Base-by-base conservation (phyloP, 2,888 invertebrate genomes). In the Aspidiotus destructor region DNA sequence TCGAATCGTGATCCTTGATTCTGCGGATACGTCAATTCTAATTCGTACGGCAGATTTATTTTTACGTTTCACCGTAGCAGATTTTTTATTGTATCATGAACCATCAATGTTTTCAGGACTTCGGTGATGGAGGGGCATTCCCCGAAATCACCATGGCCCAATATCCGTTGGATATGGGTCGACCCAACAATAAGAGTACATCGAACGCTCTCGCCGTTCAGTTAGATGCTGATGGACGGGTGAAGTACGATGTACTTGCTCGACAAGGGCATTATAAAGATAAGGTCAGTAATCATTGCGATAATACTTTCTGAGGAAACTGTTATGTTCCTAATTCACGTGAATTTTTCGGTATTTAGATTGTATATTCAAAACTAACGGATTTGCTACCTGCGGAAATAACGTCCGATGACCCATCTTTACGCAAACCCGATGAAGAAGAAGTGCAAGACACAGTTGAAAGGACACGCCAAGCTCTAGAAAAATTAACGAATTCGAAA, bases 141-240 rank as follows among this genome's bases (percentile, higher is more conserved):
- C 99, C 99, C 0, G 99, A 99, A 80, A 92, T 98, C 72, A 90
- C 89, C 75, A 89, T 96, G 28, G 97, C 96, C 0, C 99, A 99
- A 75, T 93, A 92, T 79, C 99, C 99, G 0, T 78, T 98, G 69
- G 88, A 87, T 9, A 91, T 98, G 91, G 97, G 96, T 0, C 83
- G 85, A 13, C 85, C 86, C 41, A 86, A 87, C 63, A 87, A 86
- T 74, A 85, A 87, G 75, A 85, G 86, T 41, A 86, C 86, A 7
- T 87, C 88, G 1, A 97, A 96, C 79, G 92, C 96, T 0, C 77
- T 99, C 0, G 93, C 96, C 0, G 87, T 96, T 0, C 93, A 96
- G 75, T 79, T 97, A n/a, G 97, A 98, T 79, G 88, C 92, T 44
- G 85, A 89, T 62, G 93, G 94, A 7, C 91, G 92, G 79, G 88